Evolutionary conservation across 1,140 invertebrate species (phyloP).

Genomic region (Drosophila sproati): DNA sequence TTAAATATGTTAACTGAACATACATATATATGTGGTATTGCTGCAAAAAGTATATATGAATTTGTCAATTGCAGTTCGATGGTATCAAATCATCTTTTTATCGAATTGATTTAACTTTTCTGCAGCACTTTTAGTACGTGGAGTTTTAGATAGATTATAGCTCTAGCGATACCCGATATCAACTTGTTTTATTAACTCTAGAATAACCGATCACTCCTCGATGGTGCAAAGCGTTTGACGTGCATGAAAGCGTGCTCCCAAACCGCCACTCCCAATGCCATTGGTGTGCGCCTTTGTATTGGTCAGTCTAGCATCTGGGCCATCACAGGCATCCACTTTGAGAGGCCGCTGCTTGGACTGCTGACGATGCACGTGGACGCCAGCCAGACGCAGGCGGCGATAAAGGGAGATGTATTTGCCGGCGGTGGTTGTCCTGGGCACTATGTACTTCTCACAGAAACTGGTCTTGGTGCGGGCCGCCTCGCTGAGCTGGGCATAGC

Average conservation of each 20-base stretch:
- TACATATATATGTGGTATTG: background rate
- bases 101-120: too few relatives aligned
- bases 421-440: conserved; percentile 90
- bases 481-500: conserved; percentile 87
- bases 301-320: conserved; percentile 32
- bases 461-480: conserved; percentile 86
- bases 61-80: background rate
- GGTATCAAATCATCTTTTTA: too few relatives aligned
- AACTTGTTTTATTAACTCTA: background rate
- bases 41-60: background rate
- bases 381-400: conserved; percentile 87
- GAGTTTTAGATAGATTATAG: too few relatives aligned
- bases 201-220: conserved; percentile 55
- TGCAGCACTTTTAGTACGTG: background rate
- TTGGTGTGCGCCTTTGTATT: conserved; percentile 30
- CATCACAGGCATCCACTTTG: conserved; percentile 26
- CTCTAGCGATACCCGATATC: too few relatives aligned
- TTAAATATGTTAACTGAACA: background rate
- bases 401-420: conserved; percentile 93
- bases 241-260: conserved; percentile 44
- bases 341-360: conserved; percentile 45
- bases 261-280: conserved; percentile 43
- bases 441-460: conserved; percentile 91
- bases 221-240: conserved; percentile 77
- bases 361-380: conserved; percentile 85